Evolutionary conservation across 2,797 vertebrate genomes (phyloP).

Genomic region (Acrossocheilus wenchowensis): DNA sequence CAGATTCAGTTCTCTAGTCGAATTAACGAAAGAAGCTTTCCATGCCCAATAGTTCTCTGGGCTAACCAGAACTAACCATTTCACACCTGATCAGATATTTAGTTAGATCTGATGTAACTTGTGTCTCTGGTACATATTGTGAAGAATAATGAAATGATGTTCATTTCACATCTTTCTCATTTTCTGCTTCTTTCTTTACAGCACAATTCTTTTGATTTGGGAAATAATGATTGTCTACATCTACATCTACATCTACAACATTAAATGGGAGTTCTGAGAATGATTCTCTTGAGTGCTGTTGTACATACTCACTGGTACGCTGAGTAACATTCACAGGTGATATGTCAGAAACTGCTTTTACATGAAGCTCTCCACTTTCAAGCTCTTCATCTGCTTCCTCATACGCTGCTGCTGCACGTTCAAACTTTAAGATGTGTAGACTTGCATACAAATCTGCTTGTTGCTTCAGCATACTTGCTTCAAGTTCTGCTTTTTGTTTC

Average conservation of each 20-base stretch:
- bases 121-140: constrained; percentile 1
- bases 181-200: not conserved
- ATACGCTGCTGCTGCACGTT: too few species aligned
- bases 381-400: not conserved
- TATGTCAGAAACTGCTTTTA: not conserved
- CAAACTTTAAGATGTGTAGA: too few species aligned
- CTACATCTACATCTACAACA: not conserved
- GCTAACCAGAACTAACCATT: not conserved
- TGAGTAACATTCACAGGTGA: not conserved
- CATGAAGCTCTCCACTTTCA: not conserved
- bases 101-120: not conserved
- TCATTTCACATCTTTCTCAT: not conserved
- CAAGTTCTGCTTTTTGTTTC: too few species aligned
- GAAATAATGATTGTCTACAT: too few species aligned
- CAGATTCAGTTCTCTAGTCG: not conserved
- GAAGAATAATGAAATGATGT: not conserved
- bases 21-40: not conserved
- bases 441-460: too few species aligned
- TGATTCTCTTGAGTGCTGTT: constrained; percentile 5
- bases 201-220: not conserved
- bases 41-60: not conserved
- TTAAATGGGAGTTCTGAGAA: not conserved
- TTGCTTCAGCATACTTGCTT: too few species aligned
- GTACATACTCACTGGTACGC: constrained; percentile 7
- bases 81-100: not conserved